These are phyloP conservation scores for Labrus mixtus DNA, from an alignment of 2,113 vertebrate genomes.

Conservation along the genomic window DNA sequence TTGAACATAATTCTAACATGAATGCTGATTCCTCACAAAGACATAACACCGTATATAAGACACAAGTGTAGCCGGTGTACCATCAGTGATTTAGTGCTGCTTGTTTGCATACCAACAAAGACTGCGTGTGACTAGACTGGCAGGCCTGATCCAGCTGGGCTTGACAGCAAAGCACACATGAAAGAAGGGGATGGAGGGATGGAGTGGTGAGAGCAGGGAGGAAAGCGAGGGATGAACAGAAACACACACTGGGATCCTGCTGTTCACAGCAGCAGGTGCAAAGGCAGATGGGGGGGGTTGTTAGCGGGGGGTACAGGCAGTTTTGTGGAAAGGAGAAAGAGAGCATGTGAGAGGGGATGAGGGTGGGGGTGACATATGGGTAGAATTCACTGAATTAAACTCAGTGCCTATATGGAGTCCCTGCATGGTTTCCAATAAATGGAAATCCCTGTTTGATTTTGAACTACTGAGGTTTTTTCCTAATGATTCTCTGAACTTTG, in stretches of 20 bases:
- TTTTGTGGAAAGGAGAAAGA: conserved; percentile 56
- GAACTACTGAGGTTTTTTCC: conserved; percentile 48
- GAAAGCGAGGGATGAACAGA: conserved; percentile 72
- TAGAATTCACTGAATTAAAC: conserved; percentile 61
- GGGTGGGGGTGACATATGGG: conserved; percentile 49
- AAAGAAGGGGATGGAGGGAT: conserved; percentile 76
- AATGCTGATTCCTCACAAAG: not conserved
- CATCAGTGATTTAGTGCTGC: conserved; percentile 45
- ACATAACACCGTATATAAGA: conserved; percentile 16
- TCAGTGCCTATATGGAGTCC: conserved; percentile 22
- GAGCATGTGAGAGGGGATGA: conserved; percentile 18
- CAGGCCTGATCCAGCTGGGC: conserved; percentile 79
- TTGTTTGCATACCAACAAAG: conserved; percentile 71
- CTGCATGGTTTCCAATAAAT: conserved; percentile 55
- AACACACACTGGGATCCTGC: conserved; percentile 79
- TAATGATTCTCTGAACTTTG: conserved; percentile 50
- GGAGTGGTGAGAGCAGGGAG: conserved; percentile 61
- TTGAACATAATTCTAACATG: conserved; percentile 5
- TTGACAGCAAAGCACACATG: conserved; percentile 78
- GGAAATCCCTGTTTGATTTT: conserved; percentile 59
- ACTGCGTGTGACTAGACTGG: conserved; percentile 65
- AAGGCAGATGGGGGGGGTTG: conserved; percentile 21
- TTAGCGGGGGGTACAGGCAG: conserved; percentile 2
- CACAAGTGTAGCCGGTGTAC: conserved; percentile 29
- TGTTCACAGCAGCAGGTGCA: conserved; percentile 84